A percentile compares a stretch with the other conserved stretches of the same genome.
phyloP scores from a whole-genome alignment of 2,113 vertebrate genomes.

The Oenanthe melanoleuca region DNA sequence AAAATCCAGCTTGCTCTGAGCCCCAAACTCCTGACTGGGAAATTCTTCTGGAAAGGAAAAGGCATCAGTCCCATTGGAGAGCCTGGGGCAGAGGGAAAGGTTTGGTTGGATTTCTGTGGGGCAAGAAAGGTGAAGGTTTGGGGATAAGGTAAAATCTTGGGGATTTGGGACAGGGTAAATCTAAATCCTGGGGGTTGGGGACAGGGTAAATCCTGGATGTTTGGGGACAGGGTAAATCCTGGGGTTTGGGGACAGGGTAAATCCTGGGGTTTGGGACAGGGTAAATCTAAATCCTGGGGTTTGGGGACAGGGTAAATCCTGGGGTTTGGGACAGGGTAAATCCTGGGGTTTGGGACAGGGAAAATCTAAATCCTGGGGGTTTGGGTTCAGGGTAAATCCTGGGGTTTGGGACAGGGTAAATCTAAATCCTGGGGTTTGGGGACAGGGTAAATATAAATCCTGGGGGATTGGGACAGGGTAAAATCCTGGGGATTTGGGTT shows the following conservation, averaged over 20 bases:
- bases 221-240: neutral
- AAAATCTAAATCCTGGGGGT: neutral
- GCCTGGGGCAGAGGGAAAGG: slow-evolving; percentile 30
- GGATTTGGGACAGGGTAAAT: neutral
- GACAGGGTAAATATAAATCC: neutral
- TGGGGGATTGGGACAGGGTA: neutral
- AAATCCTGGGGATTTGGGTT: neutral
- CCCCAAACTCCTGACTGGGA: neutral
- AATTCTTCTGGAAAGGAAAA: neutral
- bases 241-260: no score
- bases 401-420: neutral
- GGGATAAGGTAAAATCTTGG: neutral
- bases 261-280: neutral
- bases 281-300: no score
- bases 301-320: no score
- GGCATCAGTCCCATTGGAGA: slow-evolving; percentile 35
- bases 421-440: neutral
- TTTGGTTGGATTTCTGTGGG: neutral
- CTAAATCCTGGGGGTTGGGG: neutral
- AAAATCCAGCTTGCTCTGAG: slow-evolving; percentile 34
- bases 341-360: no score
- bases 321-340: no score
- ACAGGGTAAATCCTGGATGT: no score
- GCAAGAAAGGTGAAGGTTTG: accelerated
- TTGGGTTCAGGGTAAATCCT: neutral